phyloP scores from a whole-genome alignment of 2,113 vertebrate species.

The Elgaria multicarinata region DNA sequence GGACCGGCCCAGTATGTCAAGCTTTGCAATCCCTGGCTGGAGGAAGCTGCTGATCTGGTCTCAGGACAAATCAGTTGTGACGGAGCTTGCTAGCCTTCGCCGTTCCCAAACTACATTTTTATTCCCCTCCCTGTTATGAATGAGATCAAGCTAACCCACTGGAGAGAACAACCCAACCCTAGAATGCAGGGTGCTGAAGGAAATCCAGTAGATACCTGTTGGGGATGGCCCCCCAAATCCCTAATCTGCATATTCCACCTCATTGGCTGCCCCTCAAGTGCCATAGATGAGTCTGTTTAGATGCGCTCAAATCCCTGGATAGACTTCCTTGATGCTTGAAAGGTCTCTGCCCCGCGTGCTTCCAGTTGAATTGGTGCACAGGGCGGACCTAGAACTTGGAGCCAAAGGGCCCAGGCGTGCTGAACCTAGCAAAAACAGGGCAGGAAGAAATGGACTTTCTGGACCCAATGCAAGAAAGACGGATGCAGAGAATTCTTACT shows the following conservation, averaged over 20 bases:
- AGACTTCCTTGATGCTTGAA: too few relatives aligned
- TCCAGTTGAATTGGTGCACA: neutral
- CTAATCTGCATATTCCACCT: neutral
- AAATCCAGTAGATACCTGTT: neutral
- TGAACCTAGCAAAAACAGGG: neutral
- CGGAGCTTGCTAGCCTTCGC: neutral
- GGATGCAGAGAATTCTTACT: neutral
- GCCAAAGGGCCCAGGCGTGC: neutral
- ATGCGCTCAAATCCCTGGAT: neutral
- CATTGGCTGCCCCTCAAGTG: too few relatives aligned
- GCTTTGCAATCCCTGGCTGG: neutral
- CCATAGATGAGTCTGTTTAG: neutral
- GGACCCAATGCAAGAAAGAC: slow-evolving; percentile 14
- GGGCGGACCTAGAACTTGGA: too few relatives aligned
- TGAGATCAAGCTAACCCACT: rapidly evolving
- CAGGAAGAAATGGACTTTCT: neutral
- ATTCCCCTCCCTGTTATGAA: neutral
- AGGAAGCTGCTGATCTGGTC: neutral
- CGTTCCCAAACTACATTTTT: neutral
- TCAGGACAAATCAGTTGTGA: too few relatives aligned
- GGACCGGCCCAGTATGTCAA: neutral
- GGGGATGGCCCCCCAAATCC: neutral
- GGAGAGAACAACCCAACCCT: neutral
- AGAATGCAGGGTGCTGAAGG: neutral
- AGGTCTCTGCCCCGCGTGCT: neutral